Base-by-base conservation (phyloP, 1,140 invertebrate genomes). In the Lutraria rhynchaena region DNA sequence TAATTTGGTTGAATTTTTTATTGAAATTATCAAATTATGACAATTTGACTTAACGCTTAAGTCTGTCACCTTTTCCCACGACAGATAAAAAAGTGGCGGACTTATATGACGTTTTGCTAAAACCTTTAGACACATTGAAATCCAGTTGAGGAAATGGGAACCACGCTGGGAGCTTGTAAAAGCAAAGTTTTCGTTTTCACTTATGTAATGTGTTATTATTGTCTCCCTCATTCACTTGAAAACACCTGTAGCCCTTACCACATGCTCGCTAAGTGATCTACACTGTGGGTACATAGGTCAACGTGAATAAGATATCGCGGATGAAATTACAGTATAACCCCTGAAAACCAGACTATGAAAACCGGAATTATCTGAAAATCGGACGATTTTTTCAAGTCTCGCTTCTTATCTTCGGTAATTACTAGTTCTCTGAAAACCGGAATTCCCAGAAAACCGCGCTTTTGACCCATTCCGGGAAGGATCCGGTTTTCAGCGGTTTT, bases 51-150 rank as follows among this genome's bases (percentile, higher is more conserved):
- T 41, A 44, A 49, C 9, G 5, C 1, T 11, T 1, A 31, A 19
- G 63, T 27, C n/a, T 67, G 41, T 67, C 63, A 44, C 41, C 49
- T 46, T 67, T 67, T 67, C 63, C 63, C 63, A 67, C 63, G 63
- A 49, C 17, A 46, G 44, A 31, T 67, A 49, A 44, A 49, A 44
- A 65, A 35, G 35, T 65, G 61, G 27, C 61, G 22, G 13, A 33
- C 4, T 67, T 67, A 27, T 27, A 41, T n/a, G 44, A n/a, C 35
- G 1, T 35, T 63, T 63, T 63, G 1, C 37, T 41, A 41, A 41
- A 41, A 41, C 15, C 31, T 63, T 63, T 63, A 22, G 37, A 4
- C 31, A n/a, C 35, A 5, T 1, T 41, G 27, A 67, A 44, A 46
- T 4, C n/a, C n/a, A 49, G n/a, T n/a, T 15, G 24, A 67, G 4